Percentiles rank a stretch among this genome's conserved stretches.
phyloP scores from a whole-genome alignment of 2,797 vertebrate species.

The Sebastes nivosus region DNA sequence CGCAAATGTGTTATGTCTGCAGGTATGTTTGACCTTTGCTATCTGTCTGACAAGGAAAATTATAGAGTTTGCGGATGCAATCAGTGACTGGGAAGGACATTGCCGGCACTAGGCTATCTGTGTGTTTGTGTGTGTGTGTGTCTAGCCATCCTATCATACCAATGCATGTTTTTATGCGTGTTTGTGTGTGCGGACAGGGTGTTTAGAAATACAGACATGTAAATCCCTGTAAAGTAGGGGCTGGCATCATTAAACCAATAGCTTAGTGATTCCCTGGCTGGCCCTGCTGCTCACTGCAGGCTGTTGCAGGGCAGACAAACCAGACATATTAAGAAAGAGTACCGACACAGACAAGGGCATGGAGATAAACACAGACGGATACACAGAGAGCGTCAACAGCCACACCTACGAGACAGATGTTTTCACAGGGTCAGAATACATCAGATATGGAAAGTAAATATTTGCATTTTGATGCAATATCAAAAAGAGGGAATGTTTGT shows the following conservation, averaged over 20 bases:
- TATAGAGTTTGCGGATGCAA: constrained; percentile 36
- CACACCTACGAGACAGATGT: neutral
- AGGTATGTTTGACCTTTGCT: constrained; percentile 58
- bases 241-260: constrained; percentile 81
- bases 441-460: neutral
- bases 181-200: constrained; percentile 56
- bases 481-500: neutral
- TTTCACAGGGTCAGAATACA: neutral
- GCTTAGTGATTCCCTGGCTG: constrained; percentile 78
- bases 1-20: constrained; percentile 50
- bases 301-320: constrained; percentile 75
- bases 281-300: constrained; percentile 56
- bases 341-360: constrained; percentile 56
- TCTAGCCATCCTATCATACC: constrained; percentile 33
- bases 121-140: neutral
- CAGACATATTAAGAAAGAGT: constrained; percentile 65
- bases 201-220: constrained; percentile 74
- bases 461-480: neutral
- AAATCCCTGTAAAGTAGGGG: constrained; percentile 78
- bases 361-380: constrained; percentile 36
- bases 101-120: neutral
- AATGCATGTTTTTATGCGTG: constrained; percentile 50
- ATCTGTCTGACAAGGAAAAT: constrained; percentile 48
- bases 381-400: neutral
- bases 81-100: constrained; percentile 38